Evolutionary conservation across 37 sponge, comb jelly and placozoan genomes (phyloP).

Genomic region (Lycopodina hypogea): DNA sequence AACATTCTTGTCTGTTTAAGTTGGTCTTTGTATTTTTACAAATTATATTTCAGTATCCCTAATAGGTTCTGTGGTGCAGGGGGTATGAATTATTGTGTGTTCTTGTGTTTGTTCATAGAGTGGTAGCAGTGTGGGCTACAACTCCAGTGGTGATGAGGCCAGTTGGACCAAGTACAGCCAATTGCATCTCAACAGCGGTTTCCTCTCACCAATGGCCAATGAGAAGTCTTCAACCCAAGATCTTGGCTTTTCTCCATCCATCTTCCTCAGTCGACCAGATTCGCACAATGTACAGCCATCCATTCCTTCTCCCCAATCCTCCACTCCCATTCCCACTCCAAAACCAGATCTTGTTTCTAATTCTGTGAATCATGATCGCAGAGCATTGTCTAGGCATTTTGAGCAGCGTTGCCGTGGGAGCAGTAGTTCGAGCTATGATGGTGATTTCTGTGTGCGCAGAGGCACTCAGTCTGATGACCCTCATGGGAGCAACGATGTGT

Average conservation of each 20-base stretch:
- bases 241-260: constrained; percentile 54
- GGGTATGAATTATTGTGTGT: no score
- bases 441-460: not conserved
- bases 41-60: no score
- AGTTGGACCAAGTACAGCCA: not conserved
- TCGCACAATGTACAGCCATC: not conserved
- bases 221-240: constrained; percentile 18
- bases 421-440: not conserved
- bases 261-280: constrained; percentile 54
- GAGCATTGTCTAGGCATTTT: not conserved
- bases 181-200: constrained; percentile 21
- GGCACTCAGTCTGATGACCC: not conserved
- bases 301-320: not conserved
- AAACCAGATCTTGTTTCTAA: not conserved
- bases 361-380: not conserved
- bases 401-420: not conserved
- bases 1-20: no score
- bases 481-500: not conserved
- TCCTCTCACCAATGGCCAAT: constrained; percentile 25
- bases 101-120: not conserved
- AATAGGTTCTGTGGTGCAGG: no score
- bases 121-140: not conserved
- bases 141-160: constrained; percentile 11
- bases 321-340: not conserved
- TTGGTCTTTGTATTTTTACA: no score